Conservation (phyloP, 2,797 vertebrate species). For the Toxotes lorentzi region DNA sequence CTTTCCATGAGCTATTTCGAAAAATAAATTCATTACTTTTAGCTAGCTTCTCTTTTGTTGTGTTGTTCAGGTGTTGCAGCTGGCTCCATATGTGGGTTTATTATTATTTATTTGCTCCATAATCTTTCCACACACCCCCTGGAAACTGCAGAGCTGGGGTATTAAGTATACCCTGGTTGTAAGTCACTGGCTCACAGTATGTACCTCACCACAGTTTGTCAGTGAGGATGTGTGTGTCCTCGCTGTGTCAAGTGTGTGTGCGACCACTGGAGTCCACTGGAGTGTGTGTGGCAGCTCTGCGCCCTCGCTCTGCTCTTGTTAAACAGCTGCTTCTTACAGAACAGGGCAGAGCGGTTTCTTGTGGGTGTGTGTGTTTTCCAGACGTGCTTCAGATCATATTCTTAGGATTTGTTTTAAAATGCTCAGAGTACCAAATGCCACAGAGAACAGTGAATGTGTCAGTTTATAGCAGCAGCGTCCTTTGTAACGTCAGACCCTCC, state of each 20-base stretch:
- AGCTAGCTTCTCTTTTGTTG: too few species aligned
- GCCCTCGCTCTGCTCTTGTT: slow-evolving; percentile 45
- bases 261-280: slow-evolving; percentile 4
- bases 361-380: slow-evolving; percentile 46
- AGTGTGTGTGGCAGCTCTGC: slow-evolving; percentile 8
- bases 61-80: too few species aligned
- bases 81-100: too few species aligned
- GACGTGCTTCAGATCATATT: slow-evolving; percentile 42
- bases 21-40: too few species aligned
- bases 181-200: not conserved
- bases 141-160: not conserved
- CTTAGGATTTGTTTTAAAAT: slow-evolving; percentile 46
- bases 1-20: too few species aligned
- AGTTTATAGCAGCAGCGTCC: slow-evolving; percentile 16
- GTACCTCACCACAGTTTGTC: slow-evolving; percentile 10
- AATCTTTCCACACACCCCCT: not conserved
- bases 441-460: slow-evolving; percentile 20
- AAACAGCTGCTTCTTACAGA: slow-evolving; percentile 72
- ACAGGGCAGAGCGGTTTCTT: slow-evolving; percentile 32
- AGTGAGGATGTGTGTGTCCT: slow-evolving; percentile 9
- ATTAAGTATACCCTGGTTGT: not conserved
- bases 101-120: not conserved
- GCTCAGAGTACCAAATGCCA: slow-evolving; percentile 6
- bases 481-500: slow-evolving; percentile 15
- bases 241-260: slow-evolving; percentile 17